A percentile compares a stretch with the other conserved stretches of the same genome.
phyloP scores from a whole-genome alignment of 2,888 invertebrate species.

The Oligia fasciuncula region DNA sequence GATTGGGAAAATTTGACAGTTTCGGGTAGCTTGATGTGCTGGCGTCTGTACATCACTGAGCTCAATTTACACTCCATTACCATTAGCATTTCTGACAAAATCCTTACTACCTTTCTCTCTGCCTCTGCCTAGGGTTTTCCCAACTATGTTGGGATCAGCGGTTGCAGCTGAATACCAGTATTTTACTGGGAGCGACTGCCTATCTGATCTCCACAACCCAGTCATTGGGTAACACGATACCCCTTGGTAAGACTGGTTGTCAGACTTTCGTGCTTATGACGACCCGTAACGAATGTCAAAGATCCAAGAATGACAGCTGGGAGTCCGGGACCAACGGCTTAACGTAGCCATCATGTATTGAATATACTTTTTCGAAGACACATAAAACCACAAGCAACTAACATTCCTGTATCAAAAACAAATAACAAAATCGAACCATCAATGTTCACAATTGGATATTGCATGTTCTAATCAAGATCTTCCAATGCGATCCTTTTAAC shows the following conservation, averaged over 20 bases:
- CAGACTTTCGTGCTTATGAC: no score
- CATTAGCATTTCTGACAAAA: neutral
- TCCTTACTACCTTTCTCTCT: no score
- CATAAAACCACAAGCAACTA: neutral
- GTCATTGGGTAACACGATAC: no score
- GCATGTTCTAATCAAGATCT: conserved; percentile 21
- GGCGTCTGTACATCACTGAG: neutral
- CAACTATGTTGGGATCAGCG: no score
- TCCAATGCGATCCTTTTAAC: conserved; percentile 16
- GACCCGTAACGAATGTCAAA: no score
- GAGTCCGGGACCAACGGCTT: neutral
- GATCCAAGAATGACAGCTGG: neutral
- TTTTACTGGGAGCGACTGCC: no score
- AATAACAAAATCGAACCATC: conserved; percentile 7
- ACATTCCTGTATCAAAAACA: neutral
- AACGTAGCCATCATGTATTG: neutral
- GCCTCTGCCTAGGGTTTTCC: no score
- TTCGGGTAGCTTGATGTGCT: no score
- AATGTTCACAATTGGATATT: conserved; percentile 6
- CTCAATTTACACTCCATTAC: neutral
- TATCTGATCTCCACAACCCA: no score
- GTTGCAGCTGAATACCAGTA: no score
- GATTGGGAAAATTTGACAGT: no score
- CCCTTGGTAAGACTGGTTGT: no score
- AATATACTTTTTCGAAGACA: neutral